Conservation (phyloP, 2,797 vertebrate species). For the Fundulus diaphanus region DNA sequence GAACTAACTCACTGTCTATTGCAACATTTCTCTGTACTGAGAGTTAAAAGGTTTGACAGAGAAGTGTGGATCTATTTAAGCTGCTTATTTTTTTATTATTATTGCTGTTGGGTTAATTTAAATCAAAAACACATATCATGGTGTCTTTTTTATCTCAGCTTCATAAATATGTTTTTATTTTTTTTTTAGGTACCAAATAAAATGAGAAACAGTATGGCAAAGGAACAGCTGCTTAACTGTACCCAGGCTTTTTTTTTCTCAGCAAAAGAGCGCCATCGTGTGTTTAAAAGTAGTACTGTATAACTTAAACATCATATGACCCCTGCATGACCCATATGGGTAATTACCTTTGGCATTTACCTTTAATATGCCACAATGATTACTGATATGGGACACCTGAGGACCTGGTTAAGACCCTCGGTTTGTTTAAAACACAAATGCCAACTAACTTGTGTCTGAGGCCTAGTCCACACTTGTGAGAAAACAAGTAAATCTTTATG, state of each 20-base stretch:
- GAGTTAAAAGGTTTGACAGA: not conserved
- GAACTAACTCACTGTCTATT: not conserved
- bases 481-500: no score
- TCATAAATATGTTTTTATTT: not conserved
- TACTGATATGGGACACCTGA: no score
- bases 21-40: not conserved
- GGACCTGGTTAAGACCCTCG: no score
- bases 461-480: no score
- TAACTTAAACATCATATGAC: not conserved
- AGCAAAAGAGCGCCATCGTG: conserved; percentile 35
- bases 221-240: not conserved
- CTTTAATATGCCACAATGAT: no score
- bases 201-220: not conserved
- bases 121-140: not conserved
- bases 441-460: no score
- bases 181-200: not conserved
- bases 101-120: not conserved
- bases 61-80: not conserved
- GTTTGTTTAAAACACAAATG: no score
- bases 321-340: no score
- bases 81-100: not conserved
- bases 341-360: no score
- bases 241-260: not conserved
- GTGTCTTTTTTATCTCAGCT: not conserved
- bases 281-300: conserved; percentile 32